Base-by-base conservation (phyloP, 2,888 invertebrate genomes). In the Lycophotia porphyrea region DNA sequence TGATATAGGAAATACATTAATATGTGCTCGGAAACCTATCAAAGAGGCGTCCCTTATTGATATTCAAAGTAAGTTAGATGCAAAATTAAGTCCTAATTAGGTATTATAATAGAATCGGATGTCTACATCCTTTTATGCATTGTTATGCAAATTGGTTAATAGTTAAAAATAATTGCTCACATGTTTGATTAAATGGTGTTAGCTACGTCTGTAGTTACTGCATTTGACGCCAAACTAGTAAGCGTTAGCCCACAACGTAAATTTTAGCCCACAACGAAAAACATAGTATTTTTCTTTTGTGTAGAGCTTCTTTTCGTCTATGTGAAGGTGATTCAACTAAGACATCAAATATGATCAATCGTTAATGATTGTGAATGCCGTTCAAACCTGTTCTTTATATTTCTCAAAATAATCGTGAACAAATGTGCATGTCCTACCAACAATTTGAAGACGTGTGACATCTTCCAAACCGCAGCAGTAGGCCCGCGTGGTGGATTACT, bases 91-190 rank as follows among this genome's bases (percentile, higher is more conserved):
- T 66, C 76, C 75, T 82, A 85, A 84, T 84, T 71, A 85, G 75
- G 73, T 75, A 84, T 84, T 84, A 82, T 82, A 84, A 74, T 82
- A 39, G 52, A 63, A 76, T 82, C 82, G 85, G 85, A 84, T 82
- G 76, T 36, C 13, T 47, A 80, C 74, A 85, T 84, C 82, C 85
- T 77, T 75, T 64, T 71, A 27, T 65, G 71, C 72, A 85, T 85
- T 84, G 81, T 86, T 79, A 85, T 85, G 81, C 65, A 71, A 86
- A 85, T 78, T 76, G 67, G 11, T 64, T 60, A 60, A 69, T 64
- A 71, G 52, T 42, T 72, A n/a, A 47, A 84, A 39, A 39, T 55
- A 76, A 79, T 79, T 64, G 55, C 58, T 69, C 34, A 61, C 58
- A 63, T 66, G 36, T 7, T 78, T 11, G 15, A n/a, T 63, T n/a